phyloP scores from a whole-genome alignment of 2,113 vertebrate genomes.

The Salvelinus sp. region DNA sequence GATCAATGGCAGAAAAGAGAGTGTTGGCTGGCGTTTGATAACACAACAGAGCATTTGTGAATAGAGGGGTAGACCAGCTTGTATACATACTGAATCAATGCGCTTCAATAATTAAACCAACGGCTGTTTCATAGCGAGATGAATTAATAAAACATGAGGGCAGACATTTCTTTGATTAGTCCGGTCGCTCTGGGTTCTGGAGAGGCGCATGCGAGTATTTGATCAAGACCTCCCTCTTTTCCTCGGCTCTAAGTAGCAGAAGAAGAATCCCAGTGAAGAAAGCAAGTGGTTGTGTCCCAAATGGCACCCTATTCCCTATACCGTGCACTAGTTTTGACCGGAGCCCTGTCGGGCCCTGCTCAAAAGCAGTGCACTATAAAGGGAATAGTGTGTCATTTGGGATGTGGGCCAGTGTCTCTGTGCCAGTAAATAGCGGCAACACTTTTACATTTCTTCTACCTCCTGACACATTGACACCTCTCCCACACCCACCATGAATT shows the following conservation, averaged over 20 bases:
- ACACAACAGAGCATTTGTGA: conserved; percentile 46
- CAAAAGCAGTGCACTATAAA: conserved; percentile 12
- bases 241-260: conserved; percentile 40
- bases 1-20: conserved; percentile 32
- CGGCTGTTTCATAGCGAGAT: conserved; percentile 67
- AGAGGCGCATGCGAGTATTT: conserved; percentile 67
- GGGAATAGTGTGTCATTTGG: background rate
- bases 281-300: conserved; percentile 43
- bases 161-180: conserved; percentile 73
- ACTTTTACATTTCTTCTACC: conserved; percentile 77
- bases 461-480: conserved; percentile 79
- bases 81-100: conserved; percentile 73
- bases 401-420: conserved; percentile 50
- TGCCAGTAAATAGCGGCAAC: conserved; percentile 74
- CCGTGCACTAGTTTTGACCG: no score
- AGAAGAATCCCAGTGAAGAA: conserved; percentile 54
- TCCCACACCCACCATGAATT: conserved; percentile 79
- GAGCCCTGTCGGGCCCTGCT: no score
- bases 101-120: conserved; percentile 72
- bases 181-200: conserved; percentile 57
- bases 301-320: no score
- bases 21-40: conserved; percentile 45
- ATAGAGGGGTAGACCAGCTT: conserved; percentile 52
- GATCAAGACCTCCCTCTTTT: conserved; percentile 57
- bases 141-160: conserved; percentile 72